Evolutionary conservation across 1,140 invertebrate species (phyloP), one percentile per base, ranked within the genome.

Genomic region (Helicoverpa armigera): DNA sequence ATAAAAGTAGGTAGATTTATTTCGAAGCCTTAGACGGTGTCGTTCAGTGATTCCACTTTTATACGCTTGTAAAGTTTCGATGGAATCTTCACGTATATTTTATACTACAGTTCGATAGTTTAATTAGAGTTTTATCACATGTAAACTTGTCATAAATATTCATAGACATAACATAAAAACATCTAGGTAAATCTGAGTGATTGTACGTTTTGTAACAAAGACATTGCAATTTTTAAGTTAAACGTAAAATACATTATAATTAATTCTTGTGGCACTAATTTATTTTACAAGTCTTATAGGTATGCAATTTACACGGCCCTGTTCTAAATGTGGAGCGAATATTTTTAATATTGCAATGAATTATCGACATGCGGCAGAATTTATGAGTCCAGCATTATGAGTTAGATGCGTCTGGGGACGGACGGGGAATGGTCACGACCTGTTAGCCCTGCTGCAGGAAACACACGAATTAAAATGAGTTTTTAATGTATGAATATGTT

Each of bases 371-470:
- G 43, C 29, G 13, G 23, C 54, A 50, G 29, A 61, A 75, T 75
- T 75, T 75, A 75, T 56, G 73, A 61, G 9, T 31, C 1, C 56
- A 18, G 73, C 11, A 50, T 75, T 75, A 61, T 75, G 58, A 75
- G 58, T 75, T 61, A 75, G 56, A 61, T 61, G 73, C 58, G 16
- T 7, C 58, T 4, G 43, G 73, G 73, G 73, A 75, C 31, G 50
- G 50, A 12, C 18, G 16, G 29, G 50, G 67, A 51, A 12, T 23
- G 43, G 54, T 58, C n/a, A 50, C 16, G 35, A 48, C 18, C n/a
- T 74, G 53, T 43, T 35, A 50, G 73, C 9, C 23, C 14, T 14
- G 11, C 13, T n/a, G 13, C 58, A 31, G 58, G 13, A 31, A 54
- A 29, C 18, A 63, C 35, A 23, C 13, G 7, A 2, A 23, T n/a